Conservation (phyloP, 2,113 vertebrate genomes). For the Notarius quadriscutis region DNA sequence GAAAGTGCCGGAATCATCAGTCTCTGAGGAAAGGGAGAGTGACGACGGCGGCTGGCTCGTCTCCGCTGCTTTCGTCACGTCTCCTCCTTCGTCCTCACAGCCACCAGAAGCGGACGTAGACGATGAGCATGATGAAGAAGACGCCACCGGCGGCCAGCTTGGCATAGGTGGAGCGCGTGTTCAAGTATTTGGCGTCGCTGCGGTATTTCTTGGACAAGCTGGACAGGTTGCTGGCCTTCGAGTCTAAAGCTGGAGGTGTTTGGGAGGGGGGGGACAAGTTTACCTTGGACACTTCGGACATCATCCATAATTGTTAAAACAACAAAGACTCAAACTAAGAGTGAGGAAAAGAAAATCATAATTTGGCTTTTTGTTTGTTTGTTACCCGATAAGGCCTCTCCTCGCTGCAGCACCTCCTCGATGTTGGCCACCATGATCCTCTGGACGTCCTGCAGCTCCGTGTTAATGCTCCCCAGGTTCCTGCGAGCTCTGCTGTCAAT, state of each 20-base stretch:
- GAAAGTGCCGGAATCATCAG: constrained; percentile 56
- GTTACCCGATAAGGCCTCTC: constrained; percentile 94
- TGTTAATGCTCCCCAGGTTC: constrained; percentile 96
- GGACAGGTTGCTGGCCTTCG: constrained; percentile 96
- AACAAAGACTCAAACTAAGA: too few relatives aligned
- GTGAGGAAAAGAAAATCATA: too few relatives aligned
- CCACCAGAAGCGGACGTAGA: constrained; percentile 99
- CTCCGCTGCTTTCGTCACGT: constrained; percentile 26
- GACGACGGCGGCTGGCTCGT: constrained; percentile 42
- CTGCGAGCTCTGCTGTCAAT: constrained; percentile 94
- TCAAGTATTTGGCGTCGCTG: constrained; percentile 96
- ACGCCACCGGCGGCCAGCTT: constrained; percentile 93
- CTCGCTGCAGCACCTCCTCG: constrained; percentile 93
- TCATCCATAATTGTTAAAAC: too few relatives aligned
- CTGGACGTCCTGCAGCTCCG: constrained; percentile 96
- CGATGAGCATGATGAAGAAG: constrained; percentile 97
- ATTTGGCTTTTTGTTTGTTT: neutral
- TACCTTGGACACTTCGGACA: too few relatives aligned
- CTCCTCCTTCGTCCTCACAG: constrained; percentile 76
- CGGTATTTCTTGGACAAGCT: constrained; percentile 98
- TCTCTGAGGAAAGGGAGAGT: constrained; percentile 60
- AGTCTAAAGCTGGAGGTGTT: constrained; percentile 85
- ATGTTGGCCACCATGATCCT: constrained; percentile 99
- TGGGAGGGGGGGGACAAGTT: too few relatives aligned
- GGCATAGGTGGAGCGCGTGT: constrained; percentile 97